Evolutionary conservation across 2,888 invertebrate genomes (phyloP).

Genomic region (Volucella inflata): DNA sequence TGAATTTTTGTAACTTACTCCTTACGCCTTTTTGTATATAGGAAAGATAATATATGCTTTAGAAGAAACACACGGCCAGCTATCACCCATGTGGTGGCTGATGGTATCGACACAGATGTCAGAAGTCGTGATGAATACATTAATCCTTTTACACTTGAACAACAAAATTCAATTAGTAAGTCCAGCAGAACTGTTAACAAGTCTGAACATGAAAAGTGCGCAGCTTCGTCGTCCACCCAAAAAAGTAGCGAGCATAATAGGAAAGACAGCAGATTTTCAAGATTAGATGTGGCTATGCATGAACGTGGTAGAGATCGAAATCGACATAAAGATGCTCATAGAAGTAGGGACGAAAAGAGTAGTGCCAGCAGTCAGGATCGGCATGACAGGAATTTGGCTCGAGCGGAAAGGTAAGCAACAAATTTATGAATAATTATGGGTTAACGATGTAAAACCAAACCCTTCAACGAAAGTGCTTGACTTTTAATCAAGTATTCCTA

Average conservation of each 20-base stretch:
- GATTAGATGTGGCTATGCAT: neutral
- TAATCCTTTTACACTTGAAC: constrained; percentile 17
- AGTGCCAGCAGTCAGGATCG: neutral
- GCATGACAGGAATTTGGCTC: neutral
- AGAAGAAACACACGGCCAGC: constrained; percentile 77
- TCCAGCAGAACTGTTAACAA: neutral
- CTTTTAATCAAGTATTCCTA: too few relatives aligned
- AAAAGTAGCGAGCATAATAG: neutral
- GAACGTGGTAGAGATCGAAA: constrained; percentile 6
- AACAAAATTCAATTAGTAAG: neutral
- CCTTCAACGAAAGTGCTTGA: too few relatives aligned
- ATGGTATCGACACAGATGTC: neutral
- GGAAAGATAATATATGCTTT: constrained; percentile 82
- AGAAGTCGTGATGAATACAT: neutral
- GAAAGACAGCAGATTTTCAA: neutral
- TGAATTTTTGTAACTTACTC: neutral
- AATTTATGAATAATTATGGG: neutral
- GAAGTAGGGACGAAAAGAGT: neutral
- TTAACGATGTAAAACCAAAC: too few relatives aligned
- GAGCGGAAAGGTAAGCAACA: constrained; percentile 26
- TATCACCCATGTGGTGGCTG: neutral
- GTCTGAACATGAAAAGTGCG: neutral
- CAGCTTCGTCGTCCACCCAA: neutral
- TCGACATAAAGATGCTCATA: neutral
- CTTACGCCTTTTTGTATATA: neutral